Evolutionary conservation across 2,888 invertebrate genomes (phyloP), one percentile per base, ranked within the genome.

Genomic region (Oithona nana): DNA sequence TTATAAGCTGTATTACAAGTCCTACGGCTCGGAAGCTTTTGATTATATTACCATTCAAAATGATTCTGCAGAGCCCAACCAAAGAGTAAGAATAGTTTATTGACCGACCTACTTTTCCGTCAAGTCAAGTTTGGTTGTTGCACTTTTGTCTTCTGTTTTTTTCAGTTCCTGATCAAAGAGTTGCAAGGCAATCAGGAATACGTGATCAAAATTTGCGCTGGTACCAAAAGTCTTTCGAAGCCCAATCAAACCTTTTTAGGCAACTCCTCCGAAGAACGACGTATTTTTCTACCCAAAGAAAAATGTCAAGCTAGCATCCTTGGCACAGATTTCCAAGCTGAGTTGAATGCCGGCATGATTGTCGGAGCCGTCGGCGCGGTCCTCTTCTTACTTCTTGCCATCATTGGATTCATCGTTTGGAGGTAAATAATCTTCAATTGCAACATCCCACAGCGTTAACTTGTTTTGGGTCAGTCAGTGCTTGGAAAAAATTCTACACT

Each of bases 361-460:
- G 82, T 82, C 65, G 83, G 83, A 64, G 78, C 82, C 69, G 76
- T 83, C 65, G 83, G 83, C 73, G 83, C 82, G 68, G 78, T 79
- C 66, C 79, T 83, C 68, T 81, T 83, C 65, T 78, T 84, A 64
- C 74, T 83, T 68, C 75, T 84, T 66, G 80, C 81, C 66, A 78
- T 83, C 66, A 76, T 81, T 69, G 81, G 81, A 61, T 80, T 84
- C 72, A 75, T 84, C 67, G 71, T 86, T 57, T 85, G 84, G 84
- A 82, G 83, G 84, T 84, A n/a, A n/a, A n/a, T n/a, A n/a, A n/a
- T n/a, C n/a, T n/a, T n/a, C n/a, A n/a, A n/a, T n/a, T n/a, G n/a
- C n/a, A n/a, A n/a, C n/a, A n/a, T n/a, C n/a, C n/a, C n/a, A n/a
- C n/a, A n/a, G n/a, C n/a, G n/a, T n/a, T n/a, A n/a, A n/a, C n/a